These are phyloP conservation scores for Aurelia sp. DNA, from an alignment of 30 jellyfish, hydroid and myxozoan species.

Conservation along the genomic window DNA sequence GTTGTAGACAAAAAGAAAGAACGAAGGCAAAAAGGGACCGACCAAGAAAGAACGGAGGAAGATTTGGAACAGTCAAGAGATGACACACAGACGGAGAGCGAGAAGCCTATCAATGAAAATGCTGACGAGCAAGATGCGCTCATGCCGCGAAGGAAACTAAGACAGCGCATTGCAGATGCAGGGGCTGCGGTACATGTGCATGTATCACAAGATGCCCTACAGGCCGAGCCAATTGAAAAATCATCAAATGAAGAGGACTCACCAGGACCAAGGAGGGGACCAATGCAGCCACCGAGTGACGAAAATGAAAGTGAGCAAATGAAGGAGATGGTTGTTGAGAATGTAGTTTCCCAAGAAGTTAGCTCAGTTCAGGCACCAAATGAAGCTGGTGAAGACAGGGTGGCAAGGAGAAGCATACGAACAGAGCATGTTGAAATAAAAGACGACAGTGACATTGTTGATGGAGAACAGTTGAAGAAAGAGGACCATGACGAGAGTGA, in stretches of 20 bases:
- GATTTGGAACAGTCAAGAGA: not conserved
- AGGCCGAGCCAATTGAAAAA: no score
- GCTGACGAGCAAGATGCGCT: not conserved
- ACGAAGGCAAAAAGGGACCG: not conserved
- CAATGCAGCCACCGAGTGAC: not conserved
- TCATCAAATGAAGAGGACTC: not conserved
- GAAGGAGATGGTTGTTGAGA: no score
- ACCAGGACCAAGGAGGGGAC: not conserved
- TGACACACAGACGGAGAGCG: not conserved
- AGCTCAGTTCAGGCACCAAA: no score
- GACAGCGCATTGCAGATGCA: not conserved
- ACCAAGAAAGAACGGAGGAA: not conserved
- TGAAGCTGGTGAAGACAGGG: no score
- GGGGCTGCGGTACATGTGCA: not conserved
- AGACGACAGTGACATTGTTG: not conserved
- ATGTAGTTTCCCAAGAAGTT: no score
- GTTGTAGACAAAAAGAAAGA: no score
- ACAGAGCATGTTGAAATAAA: not conserved
- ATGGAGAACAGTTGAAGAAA: not conserved
- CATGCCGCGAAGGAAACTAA: not conserved
- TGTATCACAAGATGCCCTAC: not conserved
- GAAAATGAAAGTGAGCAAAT: no score
- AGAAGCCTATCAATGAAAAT: not conserved
- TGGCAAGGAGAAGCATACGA: not conserved
- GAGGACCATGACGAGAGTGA: not conserved